Conservation (phyloP, 2,888 invertebrate genomes). For the Hololepta plana region DNA sequence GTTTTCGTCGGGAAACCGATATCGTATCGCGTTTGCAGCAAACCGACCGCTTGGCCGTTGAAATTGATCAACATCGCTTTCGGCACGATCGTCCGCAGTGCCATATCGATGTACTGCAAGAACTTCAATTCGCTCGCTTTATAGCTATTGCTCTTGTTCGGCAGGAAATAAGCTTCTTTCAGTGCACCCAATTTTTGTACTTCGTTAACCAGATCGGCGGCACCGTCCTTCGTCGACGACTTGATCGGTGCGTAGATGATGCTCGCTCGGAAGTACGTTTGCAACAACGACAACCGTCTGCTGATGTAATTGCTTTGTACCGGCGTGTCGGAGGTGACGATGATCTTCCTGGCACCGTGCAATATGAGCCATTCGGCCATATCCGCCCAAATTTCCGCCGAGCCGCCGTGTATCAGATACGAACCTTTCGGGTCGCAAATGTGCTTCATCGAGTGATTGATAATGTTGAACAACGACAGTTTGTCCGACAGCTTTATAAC, state of each 20-base stretch:
- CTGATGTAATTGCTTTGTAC: conserved; percentile 50
- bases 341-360: conserved; percentile 61
- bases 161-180: conserved; percentile 20
- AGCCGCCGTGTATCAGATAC: conserved; percentile 21
- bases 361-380: conserved; percentile 71
- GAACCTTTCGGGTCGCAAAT: conserved; percentile 21
- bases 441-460: conserved; percentile 21
- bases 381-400: conserved; percentile 21
- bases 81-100: conserved; percentile 20
- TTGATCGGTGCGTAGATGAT: conserved; percentile 18
- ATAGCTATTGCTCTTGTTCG: conserved; percentile 13
- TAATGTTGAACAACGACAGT: conserved; percentile 18
- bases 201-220: conserved; percentile 16
- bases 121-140: conserved; percentile 18
- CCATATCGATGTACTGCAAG: conserved; percentile 20
- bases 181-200: conserved; percentile 18
- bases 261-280: conserved; percentile 19
- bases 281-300: conserved; percentile 19
- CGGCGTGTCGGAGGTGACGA: conserved; percentile 62
- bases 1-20: conserved; percentile 21
- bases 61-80: conserved; percentile 23
- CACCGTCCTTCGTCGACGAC: conserved; percentile 17
- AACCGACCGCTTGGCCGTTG: conserved; percentile 17
- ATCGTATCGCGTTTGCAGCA: conserved; percentile 18
- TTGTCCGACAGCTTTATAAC: conserved; percentile 19